These are phyloP conservation scores for Tillus elongatus DNA, from an alignment of 2,888 invertebrate genomes.

Conservation along the genomic window DNA sequence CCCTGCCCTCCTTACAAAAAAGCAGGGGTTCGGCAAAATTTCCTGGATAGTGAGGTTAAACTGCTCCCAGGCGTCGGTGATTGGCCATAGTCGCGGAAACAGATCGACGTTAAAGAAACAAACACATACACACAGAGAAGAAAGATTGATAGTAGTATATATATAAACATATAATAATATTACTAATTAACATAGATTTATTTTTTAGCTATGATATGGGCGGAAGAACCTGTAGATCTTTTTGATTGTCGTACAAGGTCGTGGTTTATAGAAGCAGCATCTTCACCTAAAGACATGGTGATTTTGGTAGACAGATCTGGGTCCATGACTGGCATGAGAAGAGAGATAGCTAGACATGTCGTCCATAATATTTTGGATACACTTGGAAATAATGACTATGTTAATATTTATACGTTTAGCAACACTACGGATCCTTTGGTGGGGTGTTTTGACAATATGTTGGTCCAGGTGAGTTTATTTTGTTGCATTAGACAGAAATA, in stretches of 20 bases:
- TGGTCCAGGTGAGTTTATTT: conserved; percentile 69
- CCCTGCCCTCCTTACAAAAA: too few species aligned
- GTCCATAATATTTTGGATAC: conserved; percentile 89
- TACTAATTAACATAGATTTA: not conserved
- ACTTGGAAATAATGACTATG: conserved; percentile 94
- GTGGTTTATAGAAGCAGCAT: conserved; percentile 97
- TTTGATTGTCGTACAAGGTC: conserved; percentile 91
- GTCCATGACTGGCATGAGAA: conserved; percentile 58
- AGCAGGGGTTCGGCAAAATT: too few species aligned
- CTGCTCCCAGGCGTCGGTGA: too few species aligned
- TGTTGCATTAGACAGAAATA: too few species aligned
- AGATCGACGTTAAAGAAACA: too few species aligned
- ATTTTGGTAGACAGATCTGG: conserved; percentile 60
- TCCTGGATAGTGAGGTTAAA: too few species aligned
- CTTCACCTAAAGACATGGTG: conserved; percentile 88
- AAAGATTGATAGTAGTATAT: too few species aligned
- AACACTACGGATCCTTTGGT: conserved; percentile 72
- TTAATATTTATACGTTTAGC: conserved; percentile 91
- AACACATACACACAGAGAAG: too few species aligned
- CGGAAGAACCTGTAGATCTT: conserved; percentile 74
- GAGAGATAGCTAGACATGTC: conserved; percentile 84
- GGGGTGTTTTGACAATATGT: conserved; percentile 77
- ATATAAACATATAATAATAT: too few species aligned
- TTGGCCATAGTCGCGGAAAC: too few species aligned
- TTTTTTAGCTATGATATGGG: conserved; percentile 65